Evolutionary conservation across 2,888 invertebrate genomes (phyloP).

Genomic region (Neelides folsomi): DNA sequence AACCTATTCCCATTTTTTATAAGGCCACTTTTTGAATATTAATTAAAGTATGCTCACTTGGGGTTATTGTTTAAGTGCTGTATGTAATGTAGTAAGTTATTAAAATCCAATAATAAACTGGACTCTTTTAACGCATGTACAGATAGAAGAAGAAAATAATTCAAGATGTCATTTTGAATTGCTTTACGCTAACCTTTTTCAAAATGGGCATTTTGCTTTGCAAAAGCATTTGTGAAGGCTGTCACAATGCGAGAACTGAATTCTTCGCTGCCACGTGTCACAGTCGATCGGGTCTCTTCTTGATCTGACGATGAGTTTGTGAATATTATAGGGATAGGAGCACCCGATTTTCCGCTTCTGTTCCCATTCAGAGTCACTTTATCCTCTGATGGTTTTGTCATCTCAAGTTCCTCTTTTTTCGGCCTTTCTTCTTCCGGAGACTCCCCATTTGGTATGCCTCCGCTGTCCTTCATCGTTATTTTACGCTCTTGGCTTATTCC

Average conservation of each 20-base stretch:
- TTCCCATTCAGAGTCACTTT: not conserved
- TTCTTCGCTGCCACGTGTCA: slow-evolving; percentile 13
- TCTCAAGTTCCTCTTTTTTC: not conserved
- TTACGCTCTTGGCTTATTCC: too few species aligned
- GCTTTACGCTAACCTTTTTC: slow-evolving; percentile 23
- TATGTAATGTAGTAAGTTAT: too few species aligned
- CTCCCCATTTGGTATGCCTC: too few species aligned
- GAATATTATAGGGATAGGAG: not conserved
- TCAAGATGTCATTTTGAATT: too few species aligned
- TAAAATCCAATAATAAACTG: too few species aligned
- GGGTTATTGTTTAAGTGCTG: too few species aligned
- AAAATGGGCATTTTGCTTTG: slow-evolving; percentile 32
- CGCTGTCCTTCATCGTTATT: too few species aligned
- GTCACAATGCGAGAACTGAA: slow-evolving; percentile 26
- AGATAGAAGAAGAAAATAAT: too few species aligned
- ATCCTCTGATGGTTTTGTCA: not conserved
- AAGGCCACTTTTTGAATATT: not conserved
- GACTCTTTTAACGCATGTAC: too few species aligned
- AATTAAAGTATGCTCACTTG: too few species aligned
- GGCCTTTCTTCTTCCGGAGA: too few species aligned
- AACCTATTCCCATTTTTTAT: not conserved
- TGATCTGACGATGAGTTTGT: not conserved
- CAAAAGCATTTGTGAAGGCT: slow-evolving; percentile 28
- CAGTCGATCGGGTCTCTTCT: not conserved
- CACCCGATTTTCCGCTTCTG: not conserved